Percentiles rank a stretch among this genome's conserved stretches.
Evolutionary conservation across 2,888 invertebrate species (phyloP).

Genomic region (Elysia crispata): DNA sequence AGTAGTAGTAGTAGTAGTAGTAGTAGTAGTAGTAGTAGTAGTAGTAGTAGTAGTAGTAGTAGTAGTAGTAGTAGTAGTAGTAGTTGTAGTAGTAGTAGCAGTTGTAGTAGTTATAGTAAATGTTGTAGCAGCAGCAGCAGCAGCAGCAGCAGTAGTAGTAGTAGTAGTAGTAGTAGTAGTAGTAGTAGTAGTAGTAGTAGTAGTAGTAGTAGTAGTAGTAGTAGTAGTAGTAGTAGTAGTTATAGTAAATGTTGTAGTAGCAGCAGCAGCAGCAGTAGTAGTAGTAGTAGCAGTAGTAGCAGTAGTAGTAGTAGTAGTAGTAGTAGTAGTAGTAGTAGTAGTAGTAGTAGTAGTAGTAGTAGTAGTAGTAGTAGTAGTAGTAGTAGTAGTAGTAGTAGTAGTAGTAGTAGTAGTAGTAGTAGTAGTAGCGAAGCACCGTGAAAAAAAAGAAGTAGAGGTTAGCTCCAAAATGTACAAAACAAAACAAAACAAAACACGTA

Average conservation of each 20-base stretch:
- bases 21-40: constrained; percentile 30
- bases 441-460: too few species aligned
- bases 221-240: neutral
- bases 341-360: neutral
- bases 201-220: constrained; percentile 15
- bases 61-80: constrained; percentile 27
- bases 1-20: neutral
- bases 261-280: neutral
- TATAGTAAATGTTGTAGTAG: too few species aligned
- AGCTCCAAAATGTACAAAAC: too few species aligned
- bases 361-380: constrained; percentile 46
- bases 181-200: constrained; percentile 5
- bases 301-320: constrained; percentile 12
- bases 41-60: constrained; percentile 48
- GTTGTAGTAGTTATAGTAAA: too few species aligned
- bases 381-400: constrained; percentile 47
- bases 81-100: neutral
- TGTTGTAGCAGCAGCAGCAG: neutral
- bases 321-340: constrained; percentile 7
- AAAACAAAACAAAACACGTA: too few species aligned
- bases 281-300: constrained; percentile 14
- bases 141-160: constrained; percentile 30
- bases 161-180: constrained; percentile 45
- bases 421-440: too few species aligned
- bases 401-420: constrained; percentile 28